These are phyloP conservation scores for Mola mola DNA, from an alignment of 2,113 vertebrate genomes.

Conservation along the genomic window DNA sequence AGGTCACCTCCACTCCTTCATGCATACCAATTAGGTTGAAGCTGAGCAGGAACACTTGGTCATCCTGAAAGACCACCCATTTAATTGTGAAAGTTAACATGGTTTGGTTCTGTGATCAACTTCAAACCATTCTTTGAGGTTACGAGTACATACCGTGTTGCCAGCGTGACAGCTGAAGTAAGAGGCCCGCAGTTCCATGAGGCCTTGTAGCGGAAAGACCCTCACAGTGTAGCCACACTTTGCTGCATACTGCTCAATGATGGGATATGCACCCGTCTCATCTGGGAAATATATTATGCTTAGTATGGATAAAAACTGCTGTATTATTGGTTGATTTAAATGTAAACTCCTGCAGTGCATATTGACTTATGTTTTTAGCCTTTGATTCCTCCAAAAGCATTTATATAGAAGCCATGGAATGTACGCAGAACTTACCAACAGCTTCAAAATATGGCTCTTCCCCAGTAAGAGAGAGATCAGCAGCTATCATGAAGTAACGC, in stretches of 20 bases:
- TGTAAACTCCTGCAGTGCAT: too few relatives aligned
- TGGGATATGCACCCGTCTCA: conserved; percentile 32
- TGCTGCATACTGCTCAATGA: conserved; percentile 53
- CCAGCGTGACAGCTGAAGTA: conserved; percentile 76
- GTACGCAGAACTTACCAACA: conserved; percentile 45
- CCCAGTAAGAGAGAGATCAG: conserved; percentile 34
- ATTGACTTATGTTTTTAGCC: too few relatives aligned
- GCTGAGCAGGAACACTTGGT: conserved; percentile 51
- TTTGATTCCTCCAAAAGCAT: not conserved
- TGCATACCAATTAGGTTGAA: conserved; percentile 52
- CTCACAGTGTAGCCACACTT: conserved; percentile 69
- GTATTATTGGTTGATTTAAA: too few relatives aligned
- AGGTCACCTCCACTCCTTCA: conserved; percentile 11
- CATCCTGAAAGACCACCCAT: conserved; percentile 36
- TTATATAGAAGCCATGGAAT: not conserved
- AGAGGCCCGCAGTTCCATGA: conserved; percentile 60
- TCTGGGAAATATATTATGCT: conserved; percentile 39
- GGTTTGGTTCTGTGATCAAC: too few relatives aligned
- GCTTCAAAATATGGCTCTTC: conserved; percentile 43
- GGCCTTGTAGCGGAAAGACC: conserved; percentile 9
- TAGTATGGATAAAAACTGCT: too few relatives aligned
- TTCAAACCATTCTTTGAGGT: too few relatives aligned
- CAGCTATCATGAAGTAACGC: conserved; percentile 46
- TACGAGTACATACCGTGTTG: conserved; percentile 63
- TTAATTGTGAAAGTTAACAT: too few relatives aligned